Evolutionary conservation across 2,888 invertebrate genomes (phyloP).

Genomic region (Phalera bucephala): DNA sequence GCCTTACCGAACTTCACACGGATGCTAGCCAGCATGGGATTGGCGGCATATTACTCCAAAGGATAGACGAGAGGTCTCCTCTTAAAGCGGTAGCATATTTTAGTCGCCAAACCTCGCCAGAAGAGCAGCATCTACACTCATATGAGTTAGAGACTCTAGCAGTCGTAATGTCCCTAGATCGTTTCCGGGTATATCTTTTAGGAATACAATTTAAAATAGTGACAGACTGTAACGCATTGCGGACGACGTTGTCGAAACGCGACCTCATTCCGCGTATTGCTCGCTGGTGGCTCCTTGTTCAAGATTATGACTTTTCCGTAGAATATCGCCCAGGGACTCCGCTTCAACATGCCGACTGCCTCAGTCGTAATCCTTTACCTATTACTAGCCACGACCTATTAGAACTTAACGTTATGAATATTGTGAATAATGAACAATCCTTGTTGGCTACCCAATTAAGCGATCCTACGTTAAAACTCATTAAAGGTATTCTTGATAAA

Average conservation of each 20-base stretch:
- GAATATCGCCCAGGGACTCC: conserved; percentile 25
- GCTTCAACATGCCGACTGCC: no score
- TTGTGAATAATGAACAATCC: no score
- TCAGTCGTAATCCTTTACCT: no score
- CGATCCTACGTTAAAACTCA: no score
- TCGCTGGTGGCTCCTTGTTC: conserved; percentile 31
- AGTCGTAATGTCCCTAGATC: conserved; percentile 22
- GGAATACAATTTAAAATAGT: conserved; percentile 25
- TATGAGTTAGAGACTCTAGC: conserved; percentile 19
- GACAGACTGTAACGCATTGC: conserved; percentile 33
- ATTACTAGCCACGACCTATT: no score
- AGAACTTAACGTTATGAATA: no score
- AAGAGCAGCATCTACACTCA: conserved; percentile 13
- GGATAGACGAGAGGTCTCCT: conserved; percentile 1
- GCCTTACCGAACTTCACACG: no score
- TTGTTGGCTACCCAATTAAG: no score
- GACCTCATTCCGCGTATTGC: conserved; percentile 29
- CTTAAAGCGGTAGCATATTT: conserved; percentile 15
- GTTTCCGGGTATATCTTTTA: conserved; percentile 28
- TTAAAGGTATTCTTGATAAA: no score
- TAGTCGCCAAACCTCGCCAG: conserved; percentile 4
- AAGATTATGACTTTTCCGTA: conserved; percentile 26
- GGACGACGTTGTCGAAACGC: conserved; percentile 23
- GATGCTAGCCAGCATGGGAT: conserved; percentile 7
- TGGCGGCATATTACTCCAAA: conserved; percentile 17